These are phyloP conservation scores for Megalurothrips usitatus DNA, from an alignment of 2,888 invertebrate genomes.

Conservation along the genomic window DNA sequence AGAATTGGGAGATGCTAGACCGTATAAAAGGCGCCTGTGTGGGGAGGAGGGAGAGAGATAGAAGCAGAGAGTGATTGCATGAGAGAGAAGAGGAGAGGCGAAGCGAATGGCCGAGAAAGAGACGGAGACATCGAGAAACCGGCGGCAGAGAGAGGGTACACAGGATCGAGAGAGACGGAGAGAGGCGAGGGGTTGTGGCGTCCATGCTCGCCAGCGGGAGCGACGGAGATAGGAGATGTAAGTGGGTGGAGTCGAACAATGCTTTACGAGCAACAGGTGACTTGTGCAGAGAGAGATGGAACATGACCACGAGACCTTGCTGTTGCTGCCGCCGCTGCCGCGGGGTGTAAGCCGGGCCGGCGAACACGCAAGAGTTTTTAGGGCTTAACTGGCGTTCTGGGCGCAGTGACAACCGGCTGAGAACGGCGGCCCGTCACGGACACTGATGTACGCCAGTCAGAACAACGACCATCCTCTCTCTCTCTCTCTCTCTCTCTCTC, in stretches of 20 bases:
- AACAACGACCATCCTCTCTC: no score
- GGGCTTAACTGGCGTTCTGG: no score
- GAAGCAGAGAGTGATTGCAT: no score
- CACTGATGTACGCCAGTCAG: no score
- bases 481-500: constrained; percentile 1
- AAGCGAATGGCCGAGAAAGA: background rate
- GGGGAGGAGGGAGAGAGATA: background rate
- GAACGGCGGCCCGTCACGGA: no score
- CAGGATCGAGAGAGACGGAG: background rate
- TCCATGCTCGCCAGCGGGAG: background rate
- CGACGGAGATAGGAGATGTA: background rate
- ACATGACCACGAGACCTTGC: background rate
- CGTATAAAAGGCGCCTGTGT: constrained; percentile 5
- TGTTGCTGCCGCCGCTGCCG: no score
- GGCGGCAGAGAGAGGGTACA: background rate
- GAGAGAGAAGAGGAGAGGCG: no score
- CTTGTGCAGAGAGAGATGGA: constrained; percentile 22
- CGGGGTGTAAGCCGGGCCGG: no score
- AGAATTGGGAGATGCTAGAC: constrained; percentile 16
- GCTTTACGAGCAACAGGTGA: constrained; percentile 24
- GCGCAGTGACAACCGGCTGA: no score
- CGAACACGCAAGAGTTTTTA: no score
- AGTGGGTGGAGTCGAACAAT: constrained; percentile 26
- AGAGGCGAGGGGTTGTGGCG: background rate
- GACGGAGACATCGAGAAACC: background rate